phyloP scores from a whole-genome alignment of 2,797 vertebrate species.

The Rhinatrema bivittatum region DNA sequence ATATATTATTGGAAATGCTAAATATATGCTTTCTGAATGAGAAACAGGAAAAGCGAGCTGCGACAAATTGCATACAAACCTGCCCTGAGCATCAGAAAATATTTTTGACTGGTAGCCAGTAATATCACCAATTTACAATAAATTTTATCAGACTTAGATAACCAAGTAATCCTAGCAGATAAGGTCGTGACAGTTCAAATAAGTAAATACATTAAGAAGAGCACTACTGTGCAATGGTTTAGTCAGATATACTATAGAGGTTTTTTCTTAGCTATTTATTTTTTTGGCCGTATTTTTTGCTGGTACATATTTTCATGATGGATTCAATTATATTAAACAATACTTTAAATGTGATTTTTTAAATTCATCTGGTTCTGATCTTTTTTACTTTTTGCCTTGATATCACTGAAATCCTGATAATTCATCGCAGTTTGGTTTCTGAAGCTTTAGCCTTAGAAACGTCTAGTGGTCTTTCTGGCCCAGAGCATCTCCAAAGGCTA shows the following conservation, averaged over 20 bases:
- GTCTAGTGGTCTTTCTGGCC: too few species aligned
- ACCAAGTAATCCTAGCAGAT: constrained; percentile 20
- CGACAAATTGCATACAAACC: not conserved
- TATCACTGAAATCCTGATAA: too few species aligned
- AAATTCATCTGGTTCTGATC: too few species aligned
- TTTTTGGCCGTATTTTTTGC: not conserved
- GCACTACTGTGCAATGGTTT: not conserved
- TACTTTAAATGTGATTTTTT: too few species aligned
- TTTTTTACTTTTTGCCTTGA: too few species aligned
- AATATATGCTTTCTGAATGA: too few species aligned
- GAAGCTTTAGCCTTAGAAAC: too few species aligned
- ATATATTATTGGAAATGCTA: too few species aligned
- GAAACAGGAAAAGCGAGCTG: too few species aligned
- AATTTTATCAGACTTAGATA: constrained; percentile 21
- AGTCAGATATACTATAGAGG: not conserved
- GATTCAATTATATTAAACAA: not conserved
- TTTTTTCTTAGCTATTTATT: not conserved
- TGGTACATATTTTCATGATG: not conserved
- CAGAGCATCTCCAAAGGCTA: too few species aligned
- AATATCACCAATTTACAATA: constrained; percentile 6
- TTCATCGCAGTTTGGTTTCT: too few species aligned
- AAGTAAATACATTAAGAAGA: too few species aligned
- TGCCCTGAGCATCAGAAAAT: not conserved
- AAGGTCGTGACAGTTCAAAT: constrained; percentile 7
- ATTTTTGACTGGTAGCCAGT: constrained; percentile 12